Percentiles rank a stretch among this genome's conserved stretches.
These are phyloP conservation scores for Dryadula phaetusa DNA, from an alignment of 2,888 invertebrate species.

Conservation along the genomic window DNA sequence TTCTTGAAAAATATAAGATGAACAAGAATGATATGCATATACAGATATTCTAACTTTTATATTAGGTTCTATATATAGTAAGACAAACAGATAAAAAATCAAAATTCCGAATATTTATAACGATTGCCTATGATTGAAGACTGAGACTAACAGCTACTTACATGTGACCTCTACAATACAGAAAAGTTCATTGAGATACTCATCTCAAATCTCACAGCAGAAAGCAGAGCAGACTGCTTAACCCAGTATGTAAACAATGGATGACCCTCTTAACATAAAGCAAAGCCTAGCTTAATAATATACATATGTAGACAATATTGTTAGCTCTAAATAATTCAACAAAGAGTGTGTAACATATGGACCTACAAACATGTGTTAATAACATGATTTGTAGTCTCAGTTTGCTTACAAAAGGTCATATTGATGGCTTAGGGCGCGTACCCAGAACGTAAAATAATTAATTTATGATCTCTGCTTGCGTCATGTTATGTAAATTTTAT, in stretches of 20 bases:
- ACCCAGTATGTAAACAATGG: constrained; percentile 6
- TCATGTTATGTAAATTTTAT: constrained; percentile 50
- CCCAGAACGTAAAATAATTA: constrained; percentile 37
- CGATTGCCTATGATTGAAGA: neutral
- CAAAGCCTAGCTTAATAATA: neutral
- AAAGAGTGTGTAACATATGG: neutral
- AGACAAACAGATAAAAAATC: no score
- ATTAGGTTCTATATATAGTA: no score
- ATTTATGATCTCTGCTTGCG: constrained; percentile 37
- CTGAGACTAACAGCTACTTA: neutral
- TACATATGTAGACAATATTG: neutral
- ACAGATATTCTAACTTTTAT: no score
- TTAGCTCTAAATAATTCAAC: constrained; percentile 15
- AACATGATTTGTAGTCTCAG: constrained; percentile 4
- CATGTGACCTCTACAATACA: neutral
- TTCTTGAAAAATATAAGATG: no score
- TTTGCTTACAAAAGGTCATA: constrained; percentile 12
- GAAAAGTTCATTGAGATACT: constrained; percentile 6
- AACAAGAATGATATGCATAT: no score
- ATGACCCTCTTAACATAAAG: neutral
- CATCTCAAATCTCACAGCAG: neutral
- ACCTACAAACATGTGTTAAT: constrained; percentile 15
- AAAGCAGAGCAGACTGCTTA: constrained; percentile 3
- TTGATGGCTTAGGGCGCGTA: constrained; percentile 20
- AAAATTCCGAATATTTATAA: neutral